Evolutionary conservation across 2,888 invertebrate genomes (phyloP), one percentile per base, ranked within the genome.

Genomic region (Drosophila dives): DNA sequence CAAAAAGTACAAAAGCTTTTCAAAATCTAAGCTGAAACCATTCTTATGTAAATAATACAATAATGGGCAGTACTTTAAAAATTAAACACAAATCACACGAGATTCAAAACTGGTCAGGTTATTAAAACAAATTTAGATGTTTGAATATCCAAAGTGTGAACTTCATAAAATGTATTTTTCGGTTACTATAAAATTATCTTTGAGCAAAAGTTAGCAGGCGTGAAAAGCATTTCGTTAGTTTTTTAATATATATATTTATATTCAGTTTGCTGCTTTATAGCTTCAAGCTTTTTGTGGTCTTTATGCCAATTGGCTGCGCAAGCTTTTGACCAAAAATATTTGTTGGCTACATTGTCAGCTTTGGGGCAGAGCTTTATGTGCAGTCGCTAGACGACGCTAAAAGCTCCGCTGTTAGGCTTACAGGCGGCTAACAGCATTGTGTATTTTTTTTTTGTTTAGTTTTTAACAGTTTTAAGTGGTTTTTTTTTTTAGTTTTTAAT

Each of bases 331-430:
- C 75, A 65, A 64, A 33, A 42, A 15, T 20, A 11, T 42, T 73
- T 61, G 62, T 65, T 65, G 58, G 64, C 60, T 45, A 42, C 36
- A 8, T 17, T 58, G 36, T 55, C 29, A 53, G 54, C 34, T 55
- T 36, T 51, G n/a, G 34, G 64, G 75, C 78, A 81, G 69, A 81
- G 82, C 81, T 84, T 81, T 81, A 84, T 81, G 48, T 84, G 85
- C 81, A 81, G 64, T 50, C 85, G 82, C 85, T 81, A 84, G 79
- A 65, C 76, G 82, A 66, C 81, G 79, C 85, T 81, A 84, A 84
- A 84, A 85, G 82, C 82, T 84, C 66, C 68, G 70, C 83, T 67
- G 29, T 62, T 15, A 50, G 67, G 49, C 51, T 67, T 23, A 53
- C 61, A 63, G 64, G 64, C 80, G 70, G 76, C 80, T 71, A 81